Evolutionary conservation across 2,797 vertebrate genomes (phyloP), one percentile per base, ranked within the genome.

Genomic region (Rachycentron canadum): DNA sequence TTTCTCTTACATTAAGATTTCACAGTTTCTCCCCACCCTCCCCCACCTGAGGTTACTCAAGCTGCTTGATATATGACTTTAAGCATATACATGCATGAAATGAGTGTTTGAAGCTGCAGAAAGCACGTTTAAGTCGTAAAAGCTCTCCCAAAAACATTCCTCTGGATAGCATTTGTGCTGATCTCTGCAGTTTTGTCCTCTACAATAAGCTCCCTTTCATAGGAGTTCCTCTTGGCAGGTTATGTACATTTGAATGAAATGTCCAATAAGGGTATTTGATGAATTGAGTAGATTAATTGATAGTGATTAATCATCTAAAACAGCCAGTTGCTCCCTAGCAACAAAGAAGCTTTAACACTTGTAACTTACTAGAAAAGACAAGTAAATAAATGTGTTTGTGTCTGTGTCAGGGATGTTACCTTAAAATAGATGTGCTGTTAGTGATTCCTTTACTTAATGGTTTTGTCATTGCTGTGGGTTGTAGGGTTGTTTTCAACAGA

Each of bases 111-210:
- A 82, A 66, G 56, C 63, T 55, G 16, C 56, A 63, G 49, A 82
- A 82, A 86, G 79, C 74, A 79, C 7, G 1, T 65, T 77, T 41
- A 53, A 59, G 74, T 56, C 53, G 2, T 83, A 85, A 86, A 47
- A 85, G 21, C 43, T 65, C 43, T 78, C n/a, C 4, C 53, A 63
- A 17, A 69, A 69, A 49, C 19, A 62, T 40, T 55, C 72, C 70
- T 38, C 4, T 64, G 73, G 75, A 76, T 57, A 34, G 66, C 0
- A 34, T 55, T 79, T 84, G 13, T 82, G 79, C 80, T 81, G 69
- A 81, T 57, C 67, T 79, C 25, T 78, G 71, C 73, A 83, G 70
- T 81, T 83, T 70, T 59, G 19, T 50, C 25, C 19, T 16, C 21
- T 59, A 52, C 67, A 76, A 63, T 81, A 56, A 82, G 60, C 56